phyloP scores from a whole-genome alignment of 2,888 invertebrate genomes.

The Pherbina coryleti region DNA sequence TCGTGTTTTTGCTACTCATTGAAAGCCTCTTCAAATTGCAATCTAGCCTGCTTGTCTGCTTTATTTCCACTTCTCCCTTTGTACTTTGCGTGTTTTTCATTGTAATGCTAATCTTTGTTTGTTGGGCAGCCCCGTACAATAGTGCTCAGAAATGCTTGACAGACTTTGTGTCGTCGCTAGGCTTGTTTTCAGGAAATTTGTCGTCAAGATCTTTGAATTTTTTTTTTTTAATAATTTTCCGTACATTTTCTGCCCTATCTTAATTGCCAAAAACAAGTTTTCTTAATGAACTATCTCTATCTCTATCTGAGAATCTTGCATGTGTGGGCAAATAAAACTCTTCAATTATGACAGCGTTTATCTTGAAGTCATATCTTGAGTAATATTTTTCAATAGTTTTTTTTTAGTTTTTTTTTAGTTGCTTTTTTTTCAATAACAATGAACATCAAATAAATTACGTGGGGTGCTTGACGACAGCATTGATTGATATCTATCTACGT shows the following conservation, averaged over 20 bases:
- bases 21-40: conserved; percentile 17
- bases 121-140: conserved; percentile 56
- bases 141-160: conserved; percentile 62
- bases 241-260: not conserved
- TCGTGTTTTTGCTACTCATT: not conserved
- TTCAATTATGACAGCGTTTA: not conserved
- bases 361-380: not conserved
- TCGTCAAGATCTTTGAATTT: not conserved
- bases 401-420: not conserved
- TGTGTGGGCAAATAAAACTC: not conserved
- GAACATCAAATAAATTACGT: not conserved
- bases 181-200: not conserved
- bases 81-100: conserved; percentile 49
- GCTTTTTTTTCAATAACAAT: not conserved
- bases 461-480: not conserved
- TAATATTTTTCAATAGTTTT: not conserved
- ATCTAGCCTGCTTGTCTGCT: not conserved
- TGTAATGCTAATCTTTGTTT: conserved; percentile 50
- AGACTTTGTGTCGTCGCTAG: conserved; percentile 56
- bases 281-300: not conserved
- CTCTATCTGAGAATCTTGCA: not conserved
- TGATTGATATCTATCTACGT: not conserved
- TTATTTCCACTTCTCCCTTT: conserved; percentile 20
- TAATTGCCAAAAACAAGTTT: not conserved
- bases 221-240: not conserved